phyloP scores from a whole-genome alignment of 2,113 vertebrate species.

The Pseudopipra pipra region DNA sequence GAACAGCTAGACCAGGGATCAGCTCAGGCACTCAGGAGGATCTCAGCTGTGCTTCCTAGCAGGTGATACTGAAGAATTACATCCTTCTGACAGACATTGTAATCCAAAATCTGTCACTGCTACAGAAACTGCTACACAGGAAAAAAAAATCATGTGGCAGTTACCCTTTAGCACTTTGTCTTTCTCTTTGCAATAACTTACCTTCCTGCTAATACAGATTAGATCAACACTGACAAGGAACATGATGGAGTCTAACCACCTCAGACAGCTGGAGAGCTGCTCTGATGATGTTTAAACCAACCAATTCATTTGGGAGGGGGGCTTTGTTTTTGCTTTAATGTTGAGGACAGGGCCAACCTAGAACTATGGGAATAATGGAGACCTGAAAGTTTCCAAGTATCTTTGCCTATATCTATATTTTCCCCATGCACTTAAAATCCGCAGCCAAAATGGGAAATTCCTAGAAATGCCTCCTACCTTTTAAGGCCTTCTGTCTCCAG shows the following conservation, averaged over 20 bases:
- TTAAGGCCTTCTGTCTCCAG: neutral
- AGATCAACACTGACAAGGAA: neutral
- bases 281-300: neutral
- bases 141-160: neutral
- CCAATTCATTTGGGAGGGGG: neutral
- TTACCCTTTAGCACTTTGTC: conserved; percentile 12
- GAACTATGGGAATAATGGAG: neutral
- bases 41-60: neutral
- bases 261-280: neutral
- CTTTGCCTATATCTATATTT: neutral
- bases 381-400: neutral
- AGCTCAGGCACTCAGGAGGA: neutral
- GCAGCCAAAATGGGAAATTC: neutral
- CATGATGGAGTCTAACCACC: neutral
- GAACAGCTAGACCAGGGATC: neutral
- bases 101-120: neutral
- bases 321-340: neutral
- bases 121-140: neutral
- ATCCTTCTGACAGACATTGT: neutral
- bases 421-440: neutral
- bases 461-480: neutral
- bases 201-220: neutral
- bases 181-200: neutral
- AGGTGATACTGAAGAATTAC: neutral
- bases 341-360: neutral